Percentiles rank a stretch among this genome's conserved stretches.
Conservation (phyloP, 2,888 invertebrate genomes). For the Amiota minor region DNA sequence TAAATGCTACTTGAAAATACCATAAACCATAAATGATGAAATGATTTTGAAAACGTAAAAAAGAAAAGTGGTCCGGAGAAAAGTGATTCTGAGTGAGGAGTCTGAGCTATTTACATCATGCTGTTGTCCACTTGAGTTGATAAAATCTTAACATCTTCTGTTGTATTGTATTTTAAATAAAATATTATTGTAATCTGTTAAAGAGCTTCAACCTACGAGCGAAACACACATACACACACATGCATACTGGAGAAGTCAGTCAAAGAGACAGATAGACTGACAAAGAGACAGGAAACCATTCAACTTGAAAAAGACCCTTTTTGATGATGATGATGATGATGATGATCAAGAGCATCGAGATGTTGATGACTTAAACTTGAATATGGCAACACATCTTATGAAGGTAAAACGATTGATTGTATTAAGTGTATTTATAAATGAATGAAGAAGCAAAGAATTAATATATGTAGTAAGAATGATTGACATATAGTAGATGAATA, state of each 20-base stretch:
- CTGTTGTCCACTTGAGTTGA: slow-evolving; percentile 21
- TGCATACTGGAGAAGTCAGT: slow-evolving; percentile 36
- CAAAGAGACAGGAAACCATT: slow-evolving; percentile 52
- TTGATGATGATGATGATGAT: slow-evolving; percentile 25
- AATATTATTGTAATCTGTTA: slow-evolving; percentile 29
- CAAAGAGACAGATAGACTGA: neutral
- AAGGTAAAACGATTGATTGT: too few relatives aligned
- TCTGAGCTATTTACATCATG: neutral
- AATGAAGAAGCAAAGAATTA: too few relatives aligned
- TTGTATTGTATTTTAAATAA: slow-evolving; percentile 22
- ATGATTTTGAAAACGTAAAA: too few relatives aligned
- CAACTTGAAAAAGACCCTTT: slow-evolving; percentile 63
- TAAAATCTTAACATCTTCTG: slow-evolving; percentile 19
- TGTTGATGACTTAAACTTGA: slow-evolving; percentile 38
- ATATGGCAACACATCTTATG: slow-evolving; percentile 40
- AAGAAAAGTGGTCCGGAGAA: too few relatives aligned
- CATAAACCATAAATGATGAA: too few relatives aligned
- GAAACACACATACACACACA: slow-evolving; percentile 19
- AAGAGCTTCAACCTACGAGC: neutral
- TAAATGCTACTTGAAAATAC: slow-evolving; percentile 63
- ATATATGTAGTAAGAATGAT: slow-evolving; percentile 63
- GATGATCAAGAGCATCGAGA: neutral
- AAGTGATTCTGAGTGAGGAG: too few relatives aligned
- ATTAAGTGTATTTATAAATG: neutral
- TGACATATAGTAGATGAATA: slow-evolving; percentile 32